Percentiles rank a stretch among this genome's conserved stretches.
These are phyloP conservation scores for Gobius niger DNA, from an alignment of 2,113 vertebrate species.

Conservation along the genomic window DNA sequence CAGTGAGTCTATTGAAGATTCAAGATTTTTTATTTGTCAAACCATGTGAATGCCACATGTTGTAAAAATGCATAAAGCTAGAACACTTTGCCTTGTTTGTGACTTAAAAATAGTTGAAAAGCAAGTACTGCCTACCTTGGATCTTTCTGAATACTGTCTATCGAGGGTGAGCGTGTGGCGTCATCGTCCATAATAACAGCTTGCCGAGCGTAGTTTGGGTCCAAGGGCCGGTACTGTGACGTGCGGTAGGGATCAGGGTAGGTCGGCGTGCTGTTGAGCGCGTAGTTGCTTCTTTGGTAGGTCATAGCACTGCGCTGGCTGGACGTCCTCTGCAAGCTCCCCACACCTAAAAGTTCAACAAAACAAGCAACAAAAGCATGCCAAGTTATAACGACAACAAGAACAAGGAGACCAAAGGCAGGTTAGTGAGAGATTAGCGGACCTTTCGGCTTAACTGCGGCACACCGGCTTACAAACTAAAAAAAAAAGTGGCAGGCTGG, in stretches of 20 bases:
- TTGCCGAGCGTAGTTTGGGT: conserved; percentile 79
- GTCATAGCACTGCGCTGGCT: conserved; percentile 92
- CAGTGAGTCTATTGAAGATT: too few species aligned
- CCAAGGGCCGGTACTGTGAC: conserved; percentile 82
- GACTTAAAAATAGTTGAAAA: background rate
- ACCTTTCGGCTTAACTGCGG: conserved; percentile 28
- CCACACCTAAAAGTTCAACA: conserved; percentile 77
- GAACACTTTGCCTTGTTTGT: background rate
- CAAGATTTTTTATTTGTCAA: too few species aligned
- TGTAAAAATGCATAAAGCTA: too few species aligned
- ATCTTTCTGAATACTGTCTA: conserved; percentile 98
- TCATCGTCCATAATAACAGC: conserved; percentile 78
- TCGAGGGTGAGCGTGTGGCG: conserved; percentile 89
- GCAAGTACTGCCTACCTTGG: conserved; percentile 80
- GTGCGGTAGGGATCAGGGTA: conserved; percentile 88
- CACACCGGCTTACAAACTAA: conserved; percentile 23
- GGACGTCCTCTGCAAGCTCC: conserved; percentile 90
- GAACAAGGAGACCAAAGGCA: background rate
- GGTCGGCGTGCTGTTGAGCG: conserved; percentile 82
- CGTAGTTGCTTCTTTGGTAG: conserved; percentile 94
- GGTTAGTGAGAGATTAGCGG: conserved; percentile 27
- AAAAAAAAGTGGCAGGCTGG: conserved; percentile 14
- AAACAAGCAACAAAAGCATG: conserved; percentile 5
- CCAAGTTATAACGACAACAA: conserved; percentile 14
- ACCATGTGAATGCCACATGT: too few species aligned